Evolutionary conservation across 1,140 invertebrate genomes (phyloP).

Genomic region (Doryteuthis pealeii): DNA sequence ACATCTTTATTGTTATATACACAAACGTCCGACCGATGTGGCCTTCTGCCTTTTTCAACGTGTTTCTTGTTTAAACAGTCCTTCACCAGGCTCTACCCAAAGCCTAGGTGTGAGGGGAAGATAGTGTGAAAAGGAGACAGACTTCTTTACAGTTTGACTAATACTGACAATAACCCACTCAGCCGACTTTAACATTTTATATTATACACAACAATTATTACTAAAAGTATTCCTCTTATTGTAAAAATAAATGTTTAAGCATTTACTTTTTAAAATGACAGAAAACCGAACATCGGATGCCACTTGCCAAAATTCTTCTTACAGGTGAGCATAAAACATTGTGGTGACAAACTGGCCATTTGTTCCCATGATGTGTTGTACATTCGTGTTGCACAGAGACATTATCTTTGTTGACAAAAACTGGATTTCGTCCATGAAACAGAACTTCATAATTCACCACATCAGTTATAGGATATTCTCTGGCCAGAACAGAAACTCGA

Average conservation of each 20-base stretch:
- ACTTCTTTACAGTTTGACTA: too few relatives aligned
- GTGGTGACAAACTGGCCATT: constrained; percentile 13
- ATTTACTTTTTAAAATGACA: constrained; percentile 7
- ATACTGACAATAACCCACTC: too few relatives aligned
- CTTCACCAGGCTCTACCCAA: too few relatives aligned
- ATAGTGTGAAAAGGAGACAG: too few relatives aligned
- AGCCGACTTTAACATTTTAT: too few relatives aligned
- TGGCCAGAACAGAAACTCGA: constrained; percentile 13
- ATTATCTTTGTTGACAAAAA: constrained; percentile 19
- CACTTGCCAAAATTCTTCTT: not conserved
- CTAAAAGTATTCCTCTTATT: too few relatives aligned
- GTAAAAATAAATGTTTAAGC: not conserved
- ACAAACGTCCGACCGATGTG: too few relatives aligned
- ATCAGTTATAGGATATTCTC: constrained; percentile 11
- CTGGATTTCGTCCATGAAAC: constrained; percentile 18
- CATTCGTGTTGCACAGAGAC: constrained; percentile 14
- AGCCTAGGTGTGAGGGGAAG: too few relatives aligned
- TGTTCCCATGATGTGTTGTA: constrained; percentile 12
- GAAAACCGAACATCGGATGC: constrained; percentile 7
- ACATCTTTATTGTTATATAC: too few relatives aligned
- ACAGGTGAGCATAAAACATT: constrained; percentile 14
- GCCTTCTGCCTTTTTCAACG: too few relatives aligned
- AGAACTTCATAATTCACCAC: not conserved
- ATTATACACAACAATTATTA: too few relatives aligned
- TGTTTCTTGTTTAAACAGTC: too few relatives aligned